Evolutionary conservation across 2,113 vertebrate species (phyloP), one percentile per base, ranked within the genome.

Genomic region (Siphamia tubifer): DNA sequence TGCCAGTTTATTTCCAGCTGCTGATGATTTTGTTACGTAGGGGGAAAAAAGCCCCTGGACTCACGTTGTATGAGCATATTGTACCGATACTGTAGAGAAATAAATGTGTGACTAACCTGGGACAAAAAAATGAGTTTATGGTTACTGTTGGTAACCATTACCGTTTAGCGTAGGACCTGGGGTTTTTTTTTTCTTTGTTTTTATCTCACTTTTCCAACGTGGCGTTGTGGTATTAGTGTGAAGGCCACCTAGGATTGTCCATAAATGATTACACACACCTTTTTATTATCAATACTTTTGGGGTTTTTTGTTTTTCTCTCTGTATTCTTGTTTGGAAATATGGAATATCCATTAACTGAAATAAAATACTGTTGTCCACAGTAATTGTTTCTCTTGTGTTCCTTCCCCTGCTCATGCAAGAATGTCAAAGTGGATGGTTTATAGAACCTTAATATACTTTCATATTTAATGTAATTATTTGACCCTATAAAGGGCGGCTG

Each of bases 331-430:
- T 84, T 93, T 91, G 79, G 52, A 85, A 82, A 82, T 81, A 87
- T 80, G 68, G 83, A 90, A 48, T 77, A 53, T 89, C 53, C 81
- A 53, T 79, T 77, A 71, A 85, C 63, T 91, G 60, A 91, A 92
- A 92, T 91, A 93, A 91, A 93, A 90, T 90, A 60, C 56, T 79
- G 78, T 89, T 87, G 65, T 89, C 88, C 88, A 90, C 88, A 80
- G 49, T 32, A 62, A 23, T 15, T 28, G 24, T 43, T 62, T n/a
- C 35, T 44, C 23, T 17, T 36, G 40, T 77, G n/a, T n/a, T n/a
- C n/a, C n/a, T n/a, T n/a, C n/a, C n/a, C n/a, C n/a, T n/a, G n/a
- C n/a, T n/a, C n/a, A n/a, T n/a, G n/a, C n/a, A n/a, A n/a, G n/a
- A n/a, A n/a, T n/a, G n/a, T n/a, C n/a, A n/a, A n/a, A n/a, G n/a